phyloP scores from a whole-genome alignment of 53 echinoderm and acorn worm genomes.

The Stichopus horrens region DNA sequence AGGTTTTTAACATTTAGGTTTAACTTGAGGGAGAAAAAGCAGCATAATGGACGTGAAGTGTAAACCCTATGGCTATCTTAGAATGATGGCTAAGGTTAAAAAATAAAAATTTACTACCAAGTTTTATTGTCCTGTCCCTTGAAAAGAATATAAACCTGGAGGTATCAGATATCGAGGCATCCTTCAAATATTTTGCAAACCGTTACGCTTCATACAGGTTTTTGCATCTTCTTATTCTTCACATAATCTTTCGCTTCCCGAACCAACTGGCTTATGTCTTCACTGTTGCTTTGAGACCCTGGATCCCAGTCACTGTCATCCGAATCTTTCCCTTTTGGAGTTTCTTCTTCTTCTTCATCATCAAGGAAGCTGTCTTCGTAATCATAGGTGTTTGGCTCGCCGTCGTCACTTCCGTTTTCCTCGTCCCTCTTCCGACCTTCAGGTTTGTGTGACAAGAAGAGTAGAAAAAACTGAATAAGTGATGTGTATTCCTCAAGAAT shows the following conservation, averaged over 20 bases:
- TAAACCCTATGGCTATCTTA: no score
- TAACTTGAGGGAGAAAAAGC: no score
- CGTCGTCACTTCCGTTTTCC: constrained; percentile 61
- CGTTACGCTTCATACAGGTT: constrained; percentile 29
- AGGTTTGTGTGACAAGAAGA: background rate
- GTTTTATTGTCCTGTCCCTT: background rate
- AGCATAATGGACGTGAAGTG: no score
- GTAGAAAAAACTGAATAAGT: background rate
- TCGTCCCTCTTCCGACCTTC: constrained; percentile 37
- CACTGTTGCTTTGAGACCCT: background rate
- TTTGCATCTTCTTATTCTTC: constrained; percentile 67
- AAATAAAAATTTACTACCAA: background rate
- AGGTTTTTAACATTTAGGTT: no score
- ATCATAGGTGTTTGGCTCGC: constrained; percentile 84
- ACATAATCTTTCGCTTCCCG: constrained; percentile 73
- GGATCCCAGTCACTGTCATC: constrained; percentile 71
- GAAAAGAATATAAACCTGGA: constrained; percentile 2
- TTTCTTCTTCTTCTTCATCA: constrained; percentile 54
- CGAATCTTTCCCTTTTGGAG: constrained; percentile 23
- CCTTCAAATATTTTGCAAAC: background rate
- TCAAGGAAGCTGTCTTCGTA: constrained; percentile 87
- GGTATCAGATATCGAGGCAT: background rate
- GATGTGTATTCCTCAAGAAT: background rate
- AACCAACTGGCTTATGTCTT: constrained; percentile 57
- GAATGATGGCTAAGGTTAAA: no score